Evolutionary conservation across 2,113 vertebrate genomes (phyloP).

Genomic region (Propithecus coquereli): DNA sequence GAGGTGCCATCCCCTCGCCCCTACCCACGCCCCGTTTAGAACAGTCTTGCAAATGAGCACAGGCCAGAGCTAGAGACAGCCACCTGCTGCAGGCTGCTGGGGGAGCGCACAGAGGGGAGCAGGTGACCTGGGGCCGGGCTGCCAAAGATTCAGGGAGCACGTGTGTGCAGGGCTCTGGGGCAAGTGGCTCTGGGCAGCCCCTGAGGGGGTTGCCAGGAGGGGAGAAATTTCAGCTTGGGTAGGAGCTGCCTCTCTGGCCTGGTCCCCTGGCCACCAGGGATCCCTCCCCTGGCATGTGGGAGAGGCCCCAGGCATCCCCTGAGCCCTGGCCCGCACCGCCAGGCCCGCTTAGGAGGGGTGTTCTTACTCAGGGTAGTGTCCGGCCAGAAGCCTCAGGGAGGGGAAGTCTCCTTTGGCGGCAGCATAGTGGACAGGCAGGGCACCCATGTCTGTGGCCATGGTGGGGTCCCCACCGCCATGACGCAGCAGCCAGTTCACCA

Average conservation of each 20-base stretch:
- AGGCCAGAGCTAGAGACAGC: not conserved
- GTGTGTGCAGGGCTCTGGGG: not conserved
- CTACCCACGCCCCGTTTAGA: not conserved
- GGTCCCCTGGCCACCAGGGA: not conserved
- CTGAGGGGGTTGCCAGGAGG: not conserved
- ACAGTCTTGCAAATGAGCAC: not conserved
- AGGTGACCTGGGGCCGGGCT: not conserved
- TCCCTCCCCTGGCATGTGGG: not conserved
- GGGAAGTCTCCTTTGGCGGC: constrained; percentile 97
- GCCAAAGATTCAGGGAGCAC: not conserved
- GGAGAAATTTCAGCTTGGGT: not conserved
- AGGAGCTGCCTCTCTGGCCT: not conserved
- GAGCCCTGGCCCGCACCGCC: too few relatives aligned
- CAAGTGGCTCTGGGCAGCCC: not conserved
- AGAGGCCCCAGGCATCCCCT: not conserved
- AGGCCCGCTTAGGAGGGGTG: too few relatives aligned
- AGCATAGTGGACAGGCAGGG: constrained; percentile 94
- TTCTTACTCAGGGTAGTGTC: constrained; percentile 92
- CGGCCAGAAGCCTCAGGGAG: constrained; percentile 91
- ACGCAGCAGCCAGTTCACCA: constrained; percentile 93
- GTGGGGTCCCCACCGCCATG: constrained; percentile 89
- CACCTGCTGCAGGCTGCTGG: not conserved
- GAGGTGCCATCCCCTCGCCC: not conserved
- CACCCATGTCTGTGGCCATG: constrained; percentile 90
- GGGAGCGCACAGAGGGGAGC: accelerated